Evolutionary conservation across 2,797 vertebrate genomes (phyloP).

Genomic region (Macroramphosus scolopax): DNA sequence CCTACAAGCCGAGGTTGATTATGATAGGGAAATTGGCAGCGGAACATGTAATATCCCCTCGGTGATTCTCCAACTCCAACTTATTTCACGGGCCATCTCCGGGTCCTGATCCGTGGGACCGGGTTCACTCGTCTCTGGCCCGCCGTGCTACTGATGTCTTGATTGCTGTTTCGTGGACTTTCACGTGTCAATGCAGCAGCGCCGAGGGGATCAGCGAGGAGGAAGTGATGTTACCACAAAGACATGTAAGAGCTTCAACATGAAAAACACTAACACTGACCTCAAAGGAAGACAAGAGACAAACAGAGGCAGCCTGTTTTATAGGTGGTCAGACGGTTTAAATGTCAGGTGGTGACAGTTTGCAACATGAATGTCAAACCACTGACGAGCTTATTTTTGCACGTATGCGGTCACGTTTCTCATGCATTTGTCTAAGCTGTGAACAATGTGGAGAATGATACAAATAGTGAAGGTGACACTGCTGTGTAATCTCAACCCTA

Average conservation of each 20-base stretch:
- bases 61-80: slow-evolving; percentile 47
- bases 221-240: slow-evolving; percentile 72
- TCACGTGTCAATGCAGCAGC: slow-evolving; percentile 46
- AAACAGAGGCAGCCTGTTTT: slow-evolving; percentile 39
- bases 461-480: too few relatives aligned
- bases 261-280: slow-evolving; percentile 59
- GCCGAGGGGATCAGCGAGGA: slow-evolving; percentile 40
- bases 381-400: slow-evolving; percentile 25
- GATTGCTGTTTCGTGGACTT: slow-evolving; percentile 57
- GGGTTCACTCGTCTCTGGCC: slow-evolving; percentile 35
- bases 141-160: slow-evolving; percentile 42
- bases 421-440: slow-evolving; percentile 15
- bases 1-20: slow-evolving; percentile 56
- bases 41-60: slow-evolving; percentile 46
- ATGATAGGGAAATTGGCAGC: slow-evolving; percentile 57
- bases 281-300: slow-evolving; percentile 62
- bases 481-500: slow-evolving; percentile 31
- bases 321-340: slow-evolving; percentile 59
- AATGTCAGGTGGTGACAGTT: slow-evolving; percentile 67
- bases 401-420: slow-evolving; percentile 29
- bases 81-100: slow-evolving; percentile 59
- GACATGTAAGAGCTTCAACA: slow-evolving; percentile 45
- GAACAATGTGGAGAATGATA: too few relatives aligned
- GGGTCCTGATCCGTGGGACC: slow-evolving; percentile 44
- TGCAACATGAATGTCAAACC: slow-evolving; percentile 55